Base-by-base conservation (phyloP, 2,113 vertebrate species). In the Pogona vitticeps region DNA sequence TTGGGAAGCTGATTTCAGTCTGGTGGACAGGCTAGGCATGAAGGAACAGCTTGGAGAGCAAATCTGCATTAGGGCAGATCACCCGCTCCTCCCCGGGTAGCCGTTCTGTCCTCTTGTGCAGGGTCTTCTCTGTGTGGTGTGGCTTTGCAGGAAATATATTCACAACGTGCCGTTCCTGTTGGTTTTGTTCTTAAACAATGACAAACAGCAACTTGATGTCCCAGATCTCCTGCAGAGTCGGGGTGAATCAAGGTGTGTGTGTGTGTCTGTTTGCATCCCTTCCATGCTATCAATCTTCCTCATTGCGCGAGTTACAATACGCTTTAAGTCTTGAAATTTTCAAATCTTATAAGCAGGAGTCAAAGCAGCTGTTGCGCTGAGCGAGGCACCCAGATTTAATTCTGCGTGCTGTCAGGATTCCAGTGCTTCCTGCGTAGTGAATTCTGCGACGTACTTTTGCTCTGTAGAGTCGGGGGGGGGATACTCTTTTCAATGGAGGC, bases 151-250 rank as follows among this genome's bases (percentile, higher is more conserved):
- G 75, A 58, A 89, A 90, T 0, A 0, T 82, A 67, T 89, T 92
- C 90, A 67, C 79, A 83, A 90, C 73, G 42, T 18, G 56, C 81
- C 33, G n/a, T 20, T 7, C 86, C 91, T 12, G 0, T 88, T 91
- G 88, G 82, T 89, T 92, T 91, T 80, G 83, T 75, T 87, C 92
- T 91, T 91, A 38, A 94, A 86, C 82, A 89, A 88, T 82, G 92
- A 90, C 83, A 88, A 91, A 90, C 70, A 89, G 72, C 71, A 82
- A 72, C 88, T 85, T n/a, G n/a, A n/a, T n/a, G n/a, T n/a, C n/a
- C n/a, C n/a, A n/a, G n/a, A n/a, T n/a, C n/a, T n/a, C n/a, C n/a
- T n/a, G n/a, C n/a, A n/a, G n/a, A n/a, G n/a, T n/a, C 87, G 4
- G 86, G 85, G 80, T 17, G 75, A 63, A 6, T 76, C 85, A 8